Evolutionary conservation across 2,888 invertebrate genomes (phyloP), one percentile per base, ranked within the genome.

Genomic region (Opisthograptis luteolata): DNA sequence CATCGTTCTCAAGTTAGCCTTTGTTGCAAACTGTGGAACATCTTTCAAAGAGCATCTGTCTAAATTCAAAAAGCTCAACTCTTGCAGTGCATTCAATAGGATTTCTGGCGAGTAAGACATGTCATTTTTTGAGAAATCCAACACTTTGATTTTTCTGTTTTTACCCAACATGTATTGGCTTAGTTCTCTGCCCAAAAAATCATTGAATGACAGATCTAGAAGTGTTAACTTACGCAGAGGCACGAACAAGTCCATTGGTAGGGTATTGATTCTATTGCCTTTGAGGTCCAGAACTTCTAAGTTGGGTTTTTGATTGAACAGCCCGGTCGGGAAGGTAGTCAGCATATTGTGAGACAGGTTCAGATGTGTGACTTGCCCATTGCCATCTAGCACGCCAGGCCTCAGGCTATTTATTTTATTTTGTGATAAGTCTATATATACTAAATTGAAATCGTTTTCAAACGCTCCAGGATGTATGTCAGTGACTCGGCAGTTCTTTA

Each of bases 121-220:
- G 20, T 79, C 65, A 34, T 78, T 82, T 55, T 68, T 62, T 6
- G 80, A 78, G 5, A 81, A 76, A 63, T 74, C 74, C 10, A 82
- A 45, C 20, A 58, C 49, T n/a, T 47, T 55, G 4, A 84, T 72
- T 1, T 56, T 48, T 12, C 39, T 59, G 30, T 46, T 72, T 17
- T 64, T 40, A 40, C 73, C 66, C 48, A 82, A 79, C 31, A 78
- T 44, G 25, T 67, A 64, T 0, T 67, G 57, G 51, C 62, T 66
- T 7, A 82, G 39, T 39, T 68, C 50, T 53, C 51, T 67, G 8
- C 80, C 79, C 15, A 61, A 12, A 17, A 82, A 58, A 0, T 50
- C 31, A 45, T 82, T 84, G 10, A 65, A 67, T 0, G 79, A 76
- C 25, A 84, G 43, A 56, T 79, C 75, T 13, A 84, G 30, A 45